These are phyloP conservation scores for Drosophila atripex DNA, from an alignment of 2,888 invertebrate species.

Conservation along the genomic window DNA sequence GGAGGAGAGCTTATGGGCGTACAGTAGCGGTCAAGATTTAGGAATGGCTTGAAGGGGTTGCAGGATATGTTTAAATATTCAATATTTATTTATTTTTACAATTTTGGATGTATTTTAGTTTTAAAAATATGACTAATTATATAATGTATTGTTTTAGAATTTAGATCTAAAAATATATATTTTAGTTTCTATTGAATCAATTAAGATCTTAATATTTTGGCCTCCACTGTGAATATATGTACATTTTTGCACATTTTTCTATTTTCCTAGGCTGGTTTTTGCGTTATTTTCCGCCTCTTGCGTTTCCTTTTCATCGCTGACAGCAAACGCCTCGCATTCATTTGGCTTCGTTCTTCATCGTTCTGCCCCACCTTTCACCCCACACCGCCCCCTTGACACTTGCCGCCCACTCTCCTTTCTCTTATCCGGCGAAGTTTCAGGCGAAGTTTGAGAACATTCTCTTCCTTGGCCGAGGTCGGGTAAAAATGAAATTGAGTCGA, in stretches of 20 bases:
- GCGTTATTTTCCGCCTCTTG: conserved; percentile 65
- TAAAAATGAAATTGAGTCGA: conserved; percentile 4
- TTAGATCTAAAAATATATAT: too few species aligned
- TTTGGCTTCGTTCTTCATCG: conserved; percentile 55
- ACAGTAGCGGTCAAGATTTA: conserved; percentile 3
- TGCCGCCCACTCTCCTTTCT: conserved; percentile 11
- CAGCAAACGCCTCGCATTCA: conserved; percentile 44
- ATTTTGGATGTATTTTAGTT: too few species aligned
- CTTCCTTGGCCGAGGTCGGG: conserved; percentile 70
- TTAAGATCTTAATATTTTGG: not conserved
- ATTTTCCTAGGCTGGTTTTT: conserved; percentile 52
- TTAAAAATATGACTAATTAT: too few species aligned
- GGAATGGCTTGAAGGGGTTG: not conserved
- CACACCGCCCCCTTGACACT: conserved; percentile 2
- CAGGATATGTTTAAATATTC: too few species aligned
- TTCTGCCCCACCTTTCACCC: not conserved
- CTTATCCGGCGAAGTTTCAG: conserved; percentile 40
- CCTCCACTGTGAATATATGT: conserved; percentile 15
- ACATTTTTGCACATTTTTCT: conserved; percentile 45
- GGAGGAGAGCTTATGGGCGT: conserved; percentile 17
- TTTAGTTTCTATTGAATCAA: too few species aligned
- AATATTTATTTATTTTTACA: too few species aligned
- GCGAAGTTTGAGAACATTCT: conserved; percentile 43
- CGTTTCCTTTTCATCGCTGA: conserved; percentile 55
- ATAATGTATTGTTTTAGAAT: too few species aligned